phyloP scores from a whole-genome alignment of 1,140 invertebrate species.

The Dreissena rostriformis region DNA sequence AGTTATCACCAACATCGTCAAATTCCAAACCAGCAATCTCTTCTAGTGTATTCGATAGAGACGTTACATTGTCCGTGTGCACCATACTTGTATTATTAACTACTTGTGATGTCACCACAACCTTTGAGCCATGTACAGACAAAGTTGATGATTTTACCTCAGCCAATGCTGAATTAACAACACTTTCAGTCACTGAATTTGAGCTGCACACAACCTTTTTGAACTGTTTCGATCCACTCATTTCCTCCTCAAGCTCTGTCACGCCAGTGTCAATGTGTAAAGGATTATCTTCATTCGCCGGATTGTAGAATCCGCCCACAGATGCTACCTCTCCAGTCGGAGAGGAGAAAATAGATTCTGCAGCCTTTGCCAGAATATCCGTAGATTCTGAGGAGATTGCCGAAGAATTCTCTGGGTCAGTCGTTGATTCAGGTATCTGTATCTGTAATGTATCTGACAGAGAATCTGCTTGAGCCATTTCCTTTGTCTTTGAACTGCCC shows the following conservation, averaged over 20 bases:
- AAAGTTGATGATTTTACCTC: not conserved
- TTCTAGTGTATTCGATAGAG: constrained; percentile 45
- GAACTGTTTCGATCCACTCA: constrained; percentile 39
- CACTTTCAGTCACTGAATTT: constrained; percentile 41
- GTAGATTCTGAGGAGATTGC: constrained; percentile 52
- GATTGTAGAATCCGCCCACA: constrained; percentile 71
- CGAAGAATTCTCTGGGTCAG: constrained; percentile 42
- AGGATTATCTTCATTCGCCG: constrained; percentile 76
- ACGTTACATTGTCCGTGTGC: constrained; percentile 36
- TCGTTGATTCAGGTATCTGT: constrained; percentile 55
- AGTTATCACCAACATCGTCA: constrained; percentile 13
- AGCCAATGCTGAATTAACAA: not conserved
- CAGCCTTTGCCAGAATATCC: constrained; percentile 81
- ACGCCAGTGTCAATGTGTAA: constrained; percentile 77
- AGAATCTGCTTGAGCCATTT: constrained; percentile 40
- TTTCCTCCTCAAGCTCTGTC: constrained; percentile 69
- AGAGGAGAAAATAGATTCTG: constrained; percentile 80
- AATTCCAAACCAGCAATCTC: constrained; percentile 47
- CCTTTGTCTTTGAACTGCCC: constrained; percentile 41
- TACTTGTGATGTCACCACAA: constrained; percentile 5
- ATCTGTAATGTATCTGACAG: constrained; percentile 48
- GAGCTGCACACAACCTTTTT: constrained; percentile 2
- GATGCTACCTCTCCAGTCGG: constrained; percentile 67
- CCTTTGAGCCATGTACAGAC: not conserved
- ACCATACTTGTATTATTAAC: constrained; percentile 23